Evolutionary conservation across 2,888 invertebrate species (phyloP).

Genomic region (Agrochola lychnidis): DNA sequence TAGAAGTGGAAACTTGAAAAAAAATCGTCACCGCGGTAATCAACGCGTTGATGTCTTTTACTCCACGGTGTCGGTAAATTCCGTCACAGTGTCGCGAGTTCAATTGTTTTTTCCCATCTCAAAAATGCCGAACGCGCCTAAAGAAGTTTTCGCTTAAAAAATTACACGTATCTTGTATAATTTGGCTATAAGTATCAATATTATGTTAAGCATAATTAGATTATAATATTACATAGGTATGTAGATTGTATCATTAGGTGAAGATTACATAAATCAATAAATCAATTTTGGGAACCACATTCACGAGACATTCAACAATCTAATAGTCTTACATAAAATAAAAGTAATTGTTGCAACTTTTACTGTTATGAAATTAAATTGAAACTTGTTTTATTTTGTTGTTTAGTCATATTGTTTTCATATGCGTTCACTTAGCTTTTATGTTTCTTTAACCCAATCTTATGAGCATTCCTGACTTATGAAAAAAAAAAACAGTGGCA

Average conservation of each 20-base stretch:
- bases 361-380: constrained; percentile 24
- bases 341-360: constrained; percentile 35
- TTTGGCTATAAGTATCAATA: background rate
- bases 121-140: too few species aligned
- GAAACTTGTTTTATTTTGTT: constrained; percentile 19
- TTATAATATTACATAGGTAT: background rate
- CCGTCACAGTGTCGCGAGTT: too few species aligned
- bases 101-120: too few species aligned
- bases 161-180: too few species aligned
- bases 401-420: background rate
- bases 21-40: too few species aligned
- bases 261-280: background rate
- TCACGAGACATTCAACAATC: constrained; percentile 12
- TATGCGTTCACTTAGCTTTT: constrained; percentile 4
- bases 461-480: background rate
- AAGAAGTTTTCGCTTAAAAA: too few species aligned
- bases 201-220: background rate
- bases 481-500: too few species aligned
- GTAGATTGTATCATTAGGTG: background rate
- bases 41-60: too few species aligned
- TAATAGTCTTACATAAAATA: constrained; percentile 22
- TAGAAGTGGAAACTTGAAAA: too few species aligned
- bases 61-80: too few species aligned
- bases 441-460: background rate
- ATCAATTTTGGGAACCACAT: background rate